phyloP scores from a whole-genome alignment of 2,797 vertebrate genomes.

The Kryptopterus vitreolus region DNA sequence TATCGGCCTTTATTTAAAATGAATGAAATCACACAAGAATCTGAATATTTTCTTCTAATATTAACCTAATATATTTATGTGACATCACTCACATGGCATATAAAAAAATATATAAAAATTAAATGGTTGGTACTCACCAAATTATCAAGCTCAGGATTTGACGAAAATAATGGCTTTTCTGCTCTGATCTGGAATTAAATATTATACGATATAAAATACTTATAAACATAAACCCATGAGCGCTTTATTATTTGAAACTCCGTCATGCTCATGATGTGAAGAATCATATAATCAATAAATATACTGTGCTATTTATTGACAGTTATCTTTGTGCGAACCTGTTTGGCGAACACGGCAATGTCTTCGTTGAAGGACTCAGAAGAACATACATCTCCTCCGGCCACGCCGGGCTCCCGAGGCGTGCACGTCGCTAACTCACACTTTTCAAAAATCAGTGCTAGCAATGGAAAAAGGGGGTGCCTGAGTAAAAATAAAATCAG shows the following conservation, averaged over 20 bases:
- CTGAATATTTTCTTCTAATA: not conserved
- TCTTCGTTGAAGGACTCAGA: slow-evolving; percentile 99
- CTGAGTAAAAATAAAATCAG: slow-evolving; percentile 86
- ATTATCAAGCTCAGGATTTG: slow-evolving; percentile 98
- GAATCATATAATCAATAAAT: not conserved
- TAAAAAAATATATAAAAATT: not conserved
- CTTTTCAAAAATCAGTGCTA: slow-evolving; percentile 99
- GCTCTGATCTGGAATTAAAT: slow-evolving; percentile 88
- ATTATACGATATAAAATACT: slow-evolving; percentile 17
- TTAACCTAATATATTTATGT: not conserved
- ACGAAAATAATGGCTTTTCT: slow-evolving; percentile 98
- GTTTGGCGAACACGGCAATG: slow-evolving; percentile 99
- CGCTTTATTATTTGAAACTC: not conserved
- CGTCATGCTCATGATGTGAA: not conserved
- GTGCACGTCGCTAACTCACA: slow-evolving; percentile 99
- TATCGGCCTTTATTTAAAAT: not conserved
- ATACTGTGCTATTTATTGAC: not conserved
- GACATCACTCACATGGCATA: not conserved
- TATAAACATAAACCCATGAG: not conserved
- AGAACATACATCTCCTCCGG: slow-evolving; percentile 98
- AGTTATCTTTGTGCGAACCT: slow-evolving; percentile 73
- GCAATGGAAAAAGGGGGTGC: slow-evolving; percentile 98
- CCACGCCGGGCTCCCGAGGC: slow-evolving; percentile 97
- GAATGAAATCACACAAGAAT: too few species aligned
- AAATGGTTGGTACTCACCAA: slow-evolving; percentile 80